phyloP scores from a whole-genome alignment of 2,797 vertebrate species.

The Knipowitschia caucasica region DNA sequence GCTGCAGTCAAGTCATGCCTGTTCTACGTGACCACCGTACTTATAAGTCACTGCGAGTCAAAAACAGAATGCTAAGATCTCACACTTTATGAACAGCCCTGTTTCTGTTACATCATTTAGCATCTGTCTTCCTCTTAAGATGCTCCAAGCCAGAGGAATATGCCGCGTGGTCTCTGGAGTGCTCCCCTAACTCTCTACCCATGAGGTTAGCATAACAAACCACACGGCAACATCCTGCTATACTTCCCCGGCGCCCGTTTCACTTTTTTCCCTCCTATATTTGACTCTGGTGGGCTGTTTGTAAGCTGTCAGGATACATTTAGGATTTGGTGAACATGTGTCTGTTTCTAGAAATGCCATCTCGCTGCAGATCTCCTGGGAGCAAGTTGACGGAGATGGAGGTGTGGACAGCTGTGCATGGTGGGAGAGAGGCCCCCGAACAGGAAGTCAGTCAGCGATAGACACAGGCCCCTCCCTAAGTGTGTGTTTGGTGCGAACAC shows the following conservation, averaged over 20 bases:
- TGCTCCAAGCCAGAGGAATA: constrained; percentile 34
- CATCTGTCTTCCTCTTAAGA: constrained; percentile 18
- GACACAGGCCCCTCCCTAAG: constrained; percentile 8
- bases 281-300: constrained; percentile 8
- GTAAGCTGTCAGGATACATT: constrained; percentile 15
- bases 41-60: not conserved
- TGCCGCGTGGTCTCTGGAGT: constrained; percentile 37
- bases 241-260: constrained; percentile 5
- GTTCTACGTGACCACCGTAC: not conserved
- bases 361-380: constrained; percentile 7
- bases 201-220: constrained; percentile 36
- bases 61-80: not conserved
- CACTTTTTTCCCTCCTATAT: constrained; percentile 11
- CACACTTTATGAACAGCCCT: constrained; percentile 5
- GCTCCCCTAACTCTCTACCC: constrained; percentile 32
- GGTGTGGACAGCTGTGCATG: constrained; percentile 13
- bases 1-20: not conserved
- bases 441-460: constrained; percentile 47
- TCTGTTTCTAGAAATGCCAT: constrained; percentile 9
- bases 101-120: constrained; percentile 11
- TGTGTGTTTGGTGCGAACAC: constrained; percentile 21
- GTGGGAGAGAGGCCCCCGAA: constrained; percentile 30
- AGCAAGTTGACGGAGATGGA: constrained; percentile 6
- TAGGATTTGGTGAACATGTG: not conserved
- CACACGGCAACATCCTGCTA: constrained; percentile 14